These are phyloP conservation scores for Aeoliscus strigatus DNA, from an alignment of 2,797 vertebrate species.

Conservation along the genomic window DNA sequence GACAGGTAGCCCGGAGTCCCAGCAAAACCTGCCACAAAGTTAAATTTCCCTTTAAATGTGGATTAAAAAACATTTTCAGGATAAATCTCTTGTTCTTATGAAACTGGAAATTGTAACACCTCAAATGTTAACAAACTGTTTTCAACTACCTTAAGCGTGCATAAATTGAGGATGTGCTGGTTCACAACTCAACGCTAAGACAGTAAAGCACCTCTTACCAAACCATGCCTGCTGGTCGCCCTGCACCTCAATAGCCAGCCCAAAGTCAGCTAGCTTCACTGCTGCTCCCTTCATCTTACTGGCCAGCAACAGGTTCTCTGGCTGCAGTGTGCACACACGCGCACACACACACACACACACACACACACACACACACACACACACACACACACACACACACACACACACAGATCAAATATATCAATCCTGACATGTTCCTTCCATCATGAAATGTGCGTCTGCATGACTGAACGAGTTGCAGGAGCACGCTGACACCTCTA, in stretches of 20 bases:
- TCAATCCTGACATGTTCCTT: slow-evolving; percentile 2
- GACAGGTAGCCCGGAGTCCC: slow-evolving; percentile 98
- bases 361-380: not conserved
- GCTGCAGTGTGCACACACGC: no score
- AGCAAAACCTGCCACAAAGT: slow-evolving; percentile 99
- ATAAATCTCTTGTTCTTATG: no score
- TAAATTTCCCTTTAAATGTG: no score
- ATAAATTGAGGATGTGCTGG: no score
- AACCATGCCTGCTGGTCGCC: no score
- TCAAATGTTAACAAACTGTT: no score
- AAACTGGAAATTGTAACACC: no score
- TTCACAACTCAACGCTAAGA: no score
- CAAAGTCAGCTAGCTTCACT: slow-evolving; percentile 96
- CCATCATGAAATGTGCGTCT: slow-evolving; percentile 28
- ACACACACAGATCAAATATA: no score
- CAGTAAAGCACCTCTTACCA: no score
- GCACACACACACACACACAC: slow-evolving; percentile 8
- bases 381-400: not conserved
- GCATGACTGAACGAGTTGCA: slow-evolving; percentile 36
- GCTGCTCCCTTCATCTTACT: slow-evolving; percentile 98
- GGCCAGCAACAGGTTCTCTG: slow-evolving; percentile 94
- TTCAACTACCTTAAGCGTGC: no score
- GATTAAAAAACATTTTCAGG: no score
- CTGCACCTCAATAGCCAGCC: slow-evolving; percentile 97
- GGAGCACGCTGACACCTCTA: slow-evolving; percentile 43